Evolutionary conservation across 2,888 invertebrate genomes (phyloP).

Genomic region (Macropis europaea): DNA sequence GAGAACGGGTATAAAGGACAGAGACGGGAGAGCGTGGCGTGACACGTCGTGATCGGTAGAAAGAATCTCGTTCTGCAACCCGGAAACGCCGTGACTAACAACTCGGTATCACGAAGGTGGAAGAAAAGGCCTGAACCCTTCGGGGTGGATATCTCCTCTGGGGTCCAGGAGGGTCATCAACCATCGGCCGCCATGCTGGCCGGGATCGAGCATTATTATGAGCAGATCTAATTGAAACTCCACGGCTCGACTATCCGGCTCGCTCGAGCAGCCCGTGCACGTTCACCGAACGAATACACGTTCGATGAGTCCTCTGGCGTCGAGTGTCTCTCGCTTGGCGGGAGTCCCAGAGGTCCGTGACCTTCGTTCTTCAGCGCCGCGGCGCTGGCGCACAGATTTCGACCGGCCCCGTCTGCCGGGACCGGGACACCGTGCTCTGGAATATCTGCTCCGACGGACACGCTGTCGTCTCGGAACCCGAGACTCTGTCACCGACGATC

Average conservation of each 20-base stretch:
- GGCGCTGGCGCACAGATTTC: too few relatives aligned
- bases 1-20: too few relatives aligned
- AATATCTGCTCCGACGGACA: slow-evolving; percentile 50
- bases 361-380: background rate
- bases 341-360: background rate
- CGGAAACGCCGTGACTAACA: slow-evolving; percentile 72
- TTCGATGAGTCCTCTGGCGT: too few relatives aligned
- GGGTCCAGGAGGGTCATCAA: slow-evolving; percentile 68
- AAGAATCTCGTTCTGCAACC: slow-evolving; percentile 71
- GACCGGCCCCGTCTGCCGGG: too few relatives aligned
- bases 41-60: slow-evolving; percentile 70
- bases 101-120: slow-evolving; percentile 73
- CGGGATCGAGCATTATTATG: slow-evolving; percentile 65
- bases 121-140: slow-evolving; percentile 61
- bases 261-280: background rate
- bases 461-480: slow-evolving; percentile 47
- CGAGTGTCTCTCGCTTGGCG: background rate
- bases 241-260: slow-evolving; percentile 50
- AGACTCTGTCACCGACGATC: slow-evolving; percentile 60
- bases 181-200: slow-evolving; percentile 57
- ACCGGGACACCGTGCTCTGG: slow-evolving; percentile 24
- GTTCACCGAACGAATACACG: too few relatives aligned
- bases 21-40: slow-evolving; percentile 65
- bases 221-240: slow-evolving; percentile 74
- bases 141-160: slow-evolving; percentile 60